These are phyloP conservation scores for Coreius guichenoti DNA, from an alignment of 2,797 vertebrate species.

Conservation along the genomic window DNA sequence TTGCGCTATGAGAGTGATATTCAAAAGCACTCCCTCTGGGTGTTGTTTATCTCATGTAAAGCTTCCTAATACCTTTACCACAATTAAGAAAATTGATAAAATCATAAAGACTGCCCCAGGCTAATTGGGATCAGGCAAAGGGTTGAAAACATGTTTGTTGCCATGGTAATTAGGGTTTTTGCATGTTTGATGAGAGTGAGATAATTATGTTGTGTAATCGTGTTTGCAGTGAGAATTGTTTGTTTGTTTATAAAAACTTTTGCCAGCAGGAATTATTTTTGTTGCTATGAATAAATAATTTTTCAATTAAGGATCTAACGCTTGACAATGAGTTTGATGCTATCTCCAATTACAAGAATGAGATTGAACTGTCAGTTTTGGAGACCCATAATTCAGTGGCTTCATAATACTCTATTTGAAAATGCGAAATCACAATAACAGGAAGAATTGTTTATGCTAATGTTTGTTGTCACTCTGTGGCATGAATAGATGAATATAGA, in stretches of 20 bases:
- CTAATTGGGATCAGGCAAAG: slow-evolving; percentile 60
- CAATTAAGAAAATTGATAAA: slow-evolving; percentile 68
- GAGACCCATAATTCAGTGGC: slow-evolving; percentile 52
- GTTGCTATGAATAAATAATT: slow-evolving; percentile 75
- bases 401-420: slow-evolving; percentile 41
- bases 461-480: slow-evolving; percentile 38
- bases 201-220: slow-evolving; percentile 76
- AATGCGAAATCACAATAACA: slow-evolving; percentile 38
- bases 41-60: slow-evolving; percentile 63
- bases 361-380: slow-evolving; percentile 57
- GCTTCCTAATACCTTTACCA: slow-evolving; percentile 58
- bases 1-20: slow-evolving; percentile 50
- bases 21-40: slow-evolving; percentile 55
- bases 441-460: slow-evolving; percentile 51
- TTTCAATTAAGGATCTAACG: slow-evolving; percentile 58
- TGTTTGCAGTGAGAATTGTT: slow-evolving; percentile 77
- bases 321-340: slow-evolving; percentile 54
- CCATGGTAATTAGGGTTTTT: slow-evolving; percentile 72
- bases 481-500: slow-evolving; percentile 50
- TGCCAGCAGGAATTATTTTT: slow-evolving; percentile 70
- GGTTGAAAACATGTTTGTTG: slow-evolving; percentile 68
- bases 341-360: slow-evolving; percentile 57
- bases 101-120: slow-evolving; percentile 65
- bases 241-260: slow-evolving; percentile 78
- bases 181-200: slow-evolving; percentile 74